Percentiles rank a stretch among this genome's conserved stretches.
phyloP scores from a whole-genome alignment of 2,797 vertebrate genomes.

The Mormyrus proboscirostris region DNA sequence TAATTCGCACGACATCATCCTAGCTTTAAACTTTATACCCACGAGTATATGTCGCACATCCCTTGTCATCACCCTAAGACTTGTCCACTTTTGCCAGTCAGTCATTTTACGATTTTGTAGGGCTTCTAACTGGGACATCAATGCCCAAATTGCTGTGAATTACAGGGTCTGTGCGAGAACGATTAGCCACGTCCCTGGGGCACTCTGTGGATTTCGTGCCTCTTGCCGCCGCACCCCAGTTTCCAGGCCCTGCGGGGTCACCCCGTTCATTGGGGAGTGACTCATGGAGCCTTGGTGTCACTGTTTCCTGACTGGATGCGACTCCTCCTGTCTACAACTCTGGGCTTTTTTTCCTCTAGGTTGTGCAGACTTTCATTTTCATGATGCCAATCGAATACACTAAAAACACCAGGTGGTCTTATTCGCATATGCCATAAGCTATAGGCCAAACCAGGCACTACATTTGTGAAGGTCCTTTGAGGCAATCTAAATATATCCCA shows the following conservation, averaged over 20 bases:
- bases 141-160: background rate
- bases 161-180: background rate
- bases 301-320: background rate
- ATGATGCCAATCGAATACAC: background rate
- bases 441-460: background rate
- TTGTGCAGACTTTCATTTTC: background rate
- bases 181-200: background rate
- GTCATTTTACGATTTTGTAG: background rate
- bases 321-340: background rate
- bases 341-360: background rate
- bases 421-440: background rate
- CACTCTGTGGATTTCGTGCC: background rate
- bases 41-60: background rate
- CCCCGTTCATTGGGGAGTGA: background rate
- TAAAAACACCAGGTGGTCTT: background rate
- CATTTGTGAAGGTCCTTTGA: conserved; percentile 18
- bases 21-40: background rate
- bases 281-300: background rate
- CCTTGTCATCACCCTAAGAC: background rate
- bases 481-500: conserved; percentile 8
- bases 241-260: background rate
- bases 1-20: background rate
- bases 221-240: background rate
- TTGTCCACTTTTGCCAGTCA: background rate
- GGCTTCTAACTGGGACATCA: background rate